Conservation (phyloP, 2,888 invertebrate genomes). For the Leptopilina syphax region DNA sequence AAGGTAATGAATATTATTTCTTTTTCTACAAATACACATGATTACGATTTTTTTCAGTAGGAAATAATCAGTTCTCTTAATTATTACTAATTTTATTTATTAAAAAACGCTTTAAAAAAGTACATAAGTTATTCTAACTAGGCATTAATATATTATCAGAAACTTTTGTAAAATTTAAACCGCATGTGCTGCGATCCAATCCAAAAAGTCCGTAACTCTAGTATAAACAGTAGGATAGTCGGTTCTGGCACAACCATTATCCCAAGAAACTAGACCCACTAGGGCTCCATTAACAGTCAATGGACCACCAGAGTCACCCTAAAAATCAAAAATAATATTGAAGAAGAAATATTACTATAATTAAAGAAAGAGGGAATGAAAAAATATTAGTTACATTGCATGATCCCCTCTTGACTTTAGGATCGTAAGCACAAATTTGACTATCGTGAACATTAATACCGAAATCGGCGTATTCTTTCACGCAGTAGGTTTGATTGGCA, state of each 20-base stretch:
- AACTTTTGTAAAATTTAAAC: not conserved
- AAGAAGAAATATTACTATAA: too few relatives aligned
- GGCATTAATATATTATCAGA: not conserved
- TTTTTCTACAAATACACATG: too few relatives aligned
- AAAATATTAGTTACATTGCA: constrained; percentile 42
- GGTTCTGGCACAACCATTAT: constrained; percentile 13
- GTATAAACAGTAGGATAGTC: constrained; percentile 22
- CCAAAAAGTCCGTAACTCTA: constrained; percentile 32
- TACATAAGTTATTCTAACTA: too few relatives aligned
- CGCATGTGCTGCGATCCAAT: constrained; percentile 33
- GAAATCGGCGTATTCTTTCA: not conserved
- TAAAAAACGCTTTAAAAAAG: too few relatives aligned
- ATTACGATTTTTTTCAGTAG: too few relatives aligned
- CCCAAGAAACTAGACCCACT: constrained; percentile 21
- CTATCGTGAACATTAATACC: constrained; percentile 37
- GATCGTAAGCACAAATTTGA: constrained; percentile 44
- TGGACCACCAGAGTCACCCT: constrained; percentile 45
- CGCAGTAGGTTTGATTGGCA: constrained; percentile 40
- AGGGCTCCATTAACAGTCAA: constrained; percentile 23
- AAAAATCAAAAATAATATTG: not conserved
- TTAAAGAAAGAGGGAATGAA: too few relatives aligned
- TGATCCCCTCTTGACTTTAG: constrained; percentile 31
- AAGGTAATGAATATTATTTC: too few relatives aligned
- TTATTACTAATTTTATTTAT: too few relatives aligned
- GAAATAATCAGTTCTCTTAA: too few relatives aligned